A percentile compares a stretch with the other conserved stretches of the same genome.
Conservation (phyloP, 2,888 invertebrate genomes). For the Drosophila engyochracea region DNA sequence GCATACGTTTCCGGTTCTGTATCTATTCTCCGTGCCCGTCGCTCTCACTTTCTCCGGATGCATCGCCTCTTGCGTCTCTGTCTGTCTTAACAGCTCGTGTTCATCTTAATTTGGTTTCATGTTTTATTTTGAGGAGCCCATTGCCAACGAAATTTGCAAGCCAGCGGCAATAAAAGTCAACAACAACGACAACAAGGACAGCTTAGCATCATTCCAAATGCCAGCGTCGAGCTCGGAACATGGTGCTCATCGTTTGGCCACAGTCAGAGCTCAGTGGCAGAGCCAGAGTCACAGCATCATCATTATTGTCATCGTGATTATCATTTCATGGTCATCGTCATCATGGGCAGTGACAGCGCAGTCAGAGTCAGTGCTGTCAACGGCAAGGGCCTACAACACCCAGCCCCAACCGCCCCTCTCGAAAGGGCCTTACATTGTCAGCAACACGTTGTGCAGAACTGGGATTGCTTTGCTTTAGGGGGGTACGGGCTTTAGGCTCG, state of each 20-base stretch:
- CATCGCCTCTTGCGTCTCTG: conserved; percentile 2
- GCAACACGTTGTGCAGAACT: conserved; percentile 54
- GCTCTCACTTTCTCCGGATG: background rate
- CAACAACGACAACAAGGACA: conserved; percentile 40
- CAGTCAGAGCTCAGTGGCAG: conserved; percentile 16
- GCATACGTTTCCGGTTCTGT: conserved; percentile 52
- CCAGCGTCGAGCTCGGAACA: conserved; percentile 16
- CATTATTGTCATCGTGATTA: conserved; percentile 33
- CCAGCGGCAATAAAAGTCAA: conserved; percentile 66
- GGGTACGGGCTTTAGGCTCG: background rate
- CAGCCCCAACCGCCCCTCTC: accelerated
- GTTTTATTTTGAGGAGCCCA: conserved; percentile 68
- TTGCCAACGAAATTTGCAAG: conserved; percentile 54
- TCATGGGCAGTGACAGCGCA: conserved; percentile 41
- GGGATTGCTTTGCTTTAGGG: conserved; percentile 7
- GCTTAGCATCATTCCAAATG: conserved; percentile 56
- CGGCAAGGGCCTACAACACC: conserved; percentile 17
- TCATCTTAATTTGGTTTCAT: conserved; percentile 75
- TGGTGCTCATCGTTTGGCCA: conserved; percentile 10
- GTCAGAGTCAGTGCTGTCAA: conserved; percentile 42
- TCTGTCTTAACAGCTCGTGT: conserved; percentile 44
- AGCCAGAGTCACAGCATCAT: conserved; percentile 24
- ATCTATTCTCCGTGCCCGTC: conserved; percentile 16
- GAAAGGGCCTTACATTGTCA: conserved; percentile 37
- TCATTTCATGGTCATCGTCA: conserved; percentile 44